phyloP scores from a whole-genome alignment of 64 coral and sea anemone species.

The Trachythela sp. region DNA sequence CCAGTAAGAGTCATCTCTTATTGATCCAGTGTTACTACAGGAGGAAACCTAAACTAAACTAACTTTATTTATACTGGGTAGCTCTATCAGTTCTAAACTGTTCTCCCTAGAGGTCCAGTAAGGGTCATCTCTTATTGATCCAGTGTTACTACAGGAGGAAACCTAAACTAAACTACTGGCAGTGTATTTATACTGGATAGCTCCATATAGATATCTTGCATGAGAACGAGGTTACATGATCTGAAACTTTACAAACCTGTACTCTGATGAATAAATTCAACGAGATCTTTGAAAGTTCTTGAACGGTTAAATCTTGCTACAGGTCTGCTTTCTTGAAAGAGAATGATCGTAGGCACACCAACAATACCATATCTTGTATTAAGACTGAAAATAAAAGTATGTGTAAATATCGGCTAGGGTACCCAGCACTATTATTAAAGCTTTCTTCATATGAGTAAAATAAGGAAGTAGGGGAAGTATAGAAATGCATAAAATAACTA shows the following conservation, averaged over 20 bases:
- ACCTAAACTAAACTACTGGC: neutral
- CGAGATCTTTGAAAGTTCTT: neutral
- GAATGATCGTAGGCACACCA: slow-evolving; percentile 4
- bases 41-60: too few relatives aligned
- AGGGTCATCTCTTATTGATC: too few relatives aligned
- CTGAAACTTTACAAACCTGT: neutral
- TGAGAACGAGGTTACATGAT: too few relatives aligned
- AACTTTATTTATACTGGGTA: too few relatives aligned
- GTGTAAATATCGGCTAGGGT: neutral
- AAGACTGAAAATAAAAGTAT: neutral
- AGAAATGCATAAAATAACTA: too few relatives aligned
- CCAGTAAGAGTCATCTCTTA: too few relatives aligned
- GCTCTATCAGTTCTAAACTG: too few relatives aligned
- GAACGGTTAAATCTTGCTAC: neutral
- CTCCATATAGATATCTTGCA: neutral
- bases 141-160: too few relatives aligned
- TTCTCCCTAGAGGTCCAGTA: too few relatives aligned
- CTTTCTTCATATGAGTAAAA: too few relatives aligned
- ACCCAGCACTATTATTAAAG: neutral
- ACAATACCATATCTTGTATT: slow-evolving; percentile 11
- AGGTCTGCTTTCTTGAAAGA: slow-evolving; percentile 8
- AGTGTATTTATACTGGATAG: neutral
- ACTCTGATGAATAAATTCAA: neutral
- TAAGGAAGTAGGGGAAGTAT: too few relatives aligned
- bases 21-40: too few relatives aligned